Conservation (phyloP, 2,888 invertebrate genomes). For the Eupeodes latifasciatus region DNA sequence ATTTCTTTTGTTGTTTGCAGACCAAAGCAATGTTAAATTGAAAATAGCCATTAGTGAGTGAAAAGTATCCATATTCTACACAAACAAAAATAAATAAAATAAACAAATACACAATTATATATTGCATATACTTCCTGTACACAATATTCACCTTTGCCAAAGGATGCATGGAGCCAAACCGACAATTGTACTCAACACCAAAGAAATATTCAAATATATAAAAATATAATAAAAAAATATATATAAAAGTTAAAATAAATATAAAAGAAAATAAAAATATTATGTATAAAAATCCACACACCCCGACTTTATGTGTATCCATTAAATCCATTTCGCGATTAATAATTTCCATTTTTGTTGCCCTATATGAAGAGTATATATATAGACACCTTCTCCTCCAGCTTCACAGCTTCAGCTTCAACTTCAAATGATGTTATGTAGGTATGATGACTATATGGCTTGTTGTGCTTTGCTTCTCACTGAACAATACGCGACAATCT, state of each 20-base stretch:
- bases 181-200: conserved; percentile 55
- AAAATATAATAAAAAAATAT: neutral
- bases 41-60: conserved; percentile 70
- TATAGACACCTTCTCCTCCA: neutral
- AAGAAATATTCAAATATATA: neutral
- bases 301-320: conserved; percentile 54
- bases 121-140: no score
- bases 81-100: conserved; percentile 18
- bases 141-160: conserved; percentile 19
- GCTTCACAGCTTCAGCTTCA: neutral
- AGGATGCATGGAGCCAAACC: conserved; percentile 47
- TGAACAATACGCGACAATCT: conserved; percentile 16
- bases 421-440: neutral
- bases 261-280: conserved; percentile 7
- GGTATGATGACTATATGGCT: neutral
- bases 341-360: conserved; percentile 63
- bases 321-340: conserved; percentile 74
- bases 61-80: conserved; percentile 4
- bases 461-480: conserved; percentile 16
- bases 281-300: neutral
- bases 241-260: conserved; percentile 1
- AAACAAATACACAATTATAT: conserved; percentile 3
- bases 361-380: neutral
- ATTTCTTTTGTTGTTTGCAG: conserved; percentile 53
- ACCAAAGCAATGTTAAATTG: conserved; percentile 62